phyloP scores from a whole-genome alignment of 2,888 invertebrate species.

The Agrotis puta region DNA sequence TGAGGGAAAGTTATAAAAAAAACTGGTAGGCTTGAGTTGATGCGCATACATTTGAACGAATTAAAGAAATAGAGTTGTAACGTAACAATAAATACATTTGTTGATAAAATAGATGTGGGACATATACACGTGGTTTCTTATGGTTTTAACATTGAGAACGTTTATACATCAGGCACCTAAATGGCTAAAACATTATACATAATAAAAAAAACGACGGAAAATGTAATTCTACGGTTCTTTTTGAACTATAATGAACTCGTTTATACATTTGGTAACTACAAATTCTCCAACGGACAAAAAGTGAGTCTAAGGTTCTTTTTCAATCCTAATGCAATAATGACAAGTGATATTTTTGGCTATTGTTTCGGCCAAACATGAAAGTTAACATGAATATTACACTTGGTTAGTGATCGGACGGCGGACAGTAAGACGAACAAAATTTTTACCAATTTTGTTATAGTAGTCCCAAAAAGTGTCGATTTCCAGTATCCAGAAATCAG shows the following conservation, averaged over 20 bases:
- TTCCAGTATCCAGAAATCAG: slow-evolving; percentile 46
- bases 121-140: slow-evolving; percentile 11
- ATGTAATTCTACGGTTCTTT: no score
- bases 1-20: no score
- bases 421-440: slow-evolving; percentile 25
- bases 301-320: neutral
- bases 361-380: neutral
- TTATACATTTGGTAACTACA: neutral
- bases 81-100: no score
- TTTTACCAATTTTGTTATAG: slow-evolving; percentile 42
- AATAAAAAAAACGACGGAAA: no score
- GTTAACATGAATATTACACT: slow-evolving; percentile 32
- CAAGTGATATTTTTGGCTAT: neutral
- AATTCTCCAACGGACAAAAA: neutral
- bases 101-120: neutral
- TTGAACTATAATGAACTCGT: no score
- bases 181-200: neutral
- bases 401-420: slow-evolving; percentile 16
- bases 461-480: slow-evolving; percentile 47
- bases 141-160: slow-evolving; percentile 11
- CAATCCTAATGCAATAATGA: neutral
- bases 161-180: neutral
- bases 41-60: no score
- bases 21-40: no score
- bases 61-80: no score